Evolutionary conservation across 2,113 vertebrate genomes (phyloP).

Genomic region (Psophia crepitans): DNA sequence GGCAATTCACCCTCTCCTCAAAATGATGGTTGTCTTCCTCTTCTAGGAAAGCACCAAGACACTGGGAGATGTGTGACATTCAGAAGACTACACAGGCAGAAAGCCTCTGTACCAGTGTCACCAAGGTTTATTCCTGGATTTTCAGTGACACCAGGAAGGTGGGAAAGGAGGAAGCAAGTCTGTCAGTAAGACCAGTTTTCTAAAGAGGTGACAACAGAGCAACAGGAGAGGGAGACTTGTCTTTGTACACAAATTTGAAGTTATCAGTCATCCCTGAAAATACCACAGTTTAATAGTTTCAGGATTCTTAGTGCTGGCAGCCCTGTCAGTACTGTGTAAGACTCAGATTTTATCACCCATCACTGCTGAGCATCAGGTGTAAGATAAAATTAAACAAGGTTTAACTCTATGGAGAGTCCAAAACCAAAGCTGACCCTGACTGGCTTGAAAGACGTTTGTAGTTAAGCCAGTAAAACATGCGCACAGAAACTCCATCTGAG

Average conservation of each 20-base stretch:
- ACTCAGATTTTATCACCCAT: background rate
- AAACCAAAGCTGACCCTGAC: background rate
- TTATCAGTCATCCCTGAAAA: background rate
- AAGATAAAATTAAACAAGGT: background rate
- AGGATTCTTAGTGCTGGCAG: background rate
- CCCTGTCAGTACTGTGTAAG: background rate
- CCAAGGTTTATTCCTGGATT: no score
- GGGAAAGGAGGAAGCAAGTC: background rate
- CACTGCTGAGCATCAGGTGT: background rate
- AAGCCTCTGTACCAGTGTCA: background rate
- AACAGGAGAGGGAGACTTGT: background rate
- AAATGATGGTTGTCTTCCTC: accelerated
- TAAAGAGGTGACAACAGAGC: background rate
- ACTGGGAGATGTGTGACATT: accelerated
- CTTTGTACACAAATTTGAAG: background rate
- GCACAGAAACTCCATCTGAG: background rate
- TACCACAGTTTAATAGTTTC: background rate
- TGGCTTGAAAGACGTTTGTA: background rate
- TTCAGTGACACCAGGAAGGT: no score
- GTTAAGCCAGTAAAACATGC: background rate
- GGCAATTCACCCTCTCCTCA: background rate
- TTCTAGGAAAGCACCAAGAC: background rate
- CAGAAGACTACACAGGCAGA: background rate
- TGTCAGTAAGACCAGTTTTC: background rate
- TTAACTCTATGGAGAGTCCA: background rate